Evolutionary conservation across 2,113 vertebrate species (phyloP).

Genomic region (Podarcis cretensis): DNA sequence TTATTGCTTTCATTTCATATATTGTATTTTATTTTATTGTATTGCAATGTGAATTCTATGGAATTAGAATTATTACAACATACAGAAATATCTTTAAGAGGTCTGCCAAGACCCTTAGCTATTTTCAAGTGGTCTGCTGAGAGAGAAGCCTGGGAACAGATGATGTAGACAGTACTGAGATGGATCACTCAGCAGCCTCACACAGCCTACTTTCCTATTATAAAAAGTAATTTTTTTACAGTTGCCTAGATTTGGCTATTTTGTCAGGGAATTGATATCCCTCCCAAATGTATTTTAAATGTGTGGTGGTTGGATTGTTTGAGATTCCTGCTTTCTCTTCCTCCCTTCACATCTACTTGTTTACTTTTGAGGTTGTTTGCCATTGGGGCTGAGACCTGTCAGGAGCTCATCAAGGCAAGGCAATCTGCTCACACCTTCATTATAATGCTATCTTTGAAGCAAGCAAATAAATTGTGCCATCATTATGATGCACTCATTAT

Average conservation of each 20-base stretch:
- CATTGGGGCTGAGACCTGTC: slow-evolving; percentile 81
- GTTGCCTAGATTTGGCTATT: slow-evolving; percentile 29
- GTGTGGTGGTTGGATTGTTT: slow-evolving; percentile 38
- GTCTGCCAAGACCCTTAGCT: too few relatives aligned
- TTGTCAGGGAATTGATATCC: slow-evolving; percentile 41
- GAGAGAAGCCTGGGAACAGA: too few relatives aligned
- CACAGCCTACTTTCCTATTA: too few relatives aligned
- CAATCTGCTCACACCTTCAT: slow-evolving; percentile 51
- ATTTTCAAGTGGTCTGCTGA: too few relatives aligned
- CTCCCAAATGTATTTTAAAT: background rate
- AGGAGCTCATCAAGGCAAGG: slow-evolving; percentile 51
- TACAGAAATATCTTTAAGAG: too few relatives aligned
- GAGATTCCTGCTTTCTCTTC: slow-evolving; percentile 10
- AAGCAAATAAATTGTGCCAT: slow-evolving; percentile 24
- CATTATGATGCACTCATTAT: background rate
- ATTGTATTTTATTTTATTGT: too few relatives aligned
- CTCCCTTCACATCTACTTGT: slow-evolving; percentile 54
- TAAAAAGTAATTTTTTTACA: too few relatives aligned
- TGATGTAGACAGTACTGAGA: too few relatives aligned
- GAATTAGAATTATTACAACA: too few relatives aligned
- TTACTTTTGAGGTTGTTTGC: slow-evolving; percentile 77
- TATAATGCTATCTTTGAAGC: slow-evolving; percentile 2
- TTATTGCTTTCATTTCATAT: too few relatives aligned
- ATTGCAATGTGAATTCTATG: too few relatives aligned
- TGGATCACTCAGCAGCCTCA: too few relatives aligned